phyloP scores from a whole-genome alignment of 2,113 vertebrate species.

The Helogale parvula region DNA sequence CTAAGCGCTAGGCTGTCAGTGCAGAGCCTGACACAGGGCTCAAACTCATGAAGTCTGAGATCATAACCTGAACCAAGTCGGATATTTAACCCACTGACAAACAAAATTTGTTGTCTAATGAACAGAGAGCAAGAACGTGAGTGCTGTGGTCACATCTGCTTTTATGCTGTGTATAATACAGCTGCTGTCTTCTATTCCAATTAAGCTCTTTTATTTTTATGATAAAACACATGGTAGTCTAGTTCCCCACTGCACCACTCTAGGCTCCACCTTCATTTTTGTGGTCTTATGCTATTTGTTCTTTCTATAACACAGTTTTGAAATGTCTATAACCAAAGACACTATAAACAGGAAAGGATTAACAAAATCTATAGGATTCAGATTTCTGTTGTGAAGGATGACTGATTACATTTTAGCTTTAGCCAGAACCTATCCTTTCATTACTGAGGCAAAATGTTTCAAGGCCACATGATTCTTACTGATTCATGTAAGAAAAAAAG shows the following conservation, averaged over 20 bases:
- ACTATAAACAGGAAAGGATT: not conserved
- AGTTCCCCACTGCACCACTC: not conserved
- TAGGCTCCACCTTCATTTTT: not conserved
- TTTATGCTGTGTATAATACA: not conserved
- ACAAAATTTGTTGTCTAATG: not conserved
- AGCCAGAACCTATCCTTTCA: not conserved
- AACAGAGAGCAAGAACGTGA: not conserved
- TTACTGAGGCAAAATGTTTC: not conserved
- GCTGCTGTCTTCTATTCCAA: not conserved
- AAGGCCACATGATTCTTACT: not conserved
- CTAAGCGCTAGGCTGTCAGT: no score
- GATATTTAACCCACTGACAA: not conserved
- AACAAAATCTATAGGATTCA: not conserved
- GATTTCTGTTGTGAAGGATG: not conserved
- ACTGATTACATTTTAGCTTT: not conserved
- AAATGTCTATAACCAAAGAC: not conserved
- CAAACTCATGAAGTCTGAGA: no score
- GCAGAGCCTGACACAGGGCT: no score
- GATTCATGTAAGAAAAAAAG: not conserved
- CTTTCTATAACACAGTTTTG: not conserved
- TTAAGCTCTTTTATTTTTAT: not conserved
- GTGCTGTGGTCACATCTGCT: not conserved
- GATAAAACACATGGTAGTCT: not conserved
- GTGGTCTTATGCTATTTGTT: not conserved
- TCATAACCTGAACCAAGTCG: no score